These are phyloP conservation scores for Pandemis corylana DNA, from an alignment of 2,888 invertebrate species.

Conservation along the genomic window DNA sequence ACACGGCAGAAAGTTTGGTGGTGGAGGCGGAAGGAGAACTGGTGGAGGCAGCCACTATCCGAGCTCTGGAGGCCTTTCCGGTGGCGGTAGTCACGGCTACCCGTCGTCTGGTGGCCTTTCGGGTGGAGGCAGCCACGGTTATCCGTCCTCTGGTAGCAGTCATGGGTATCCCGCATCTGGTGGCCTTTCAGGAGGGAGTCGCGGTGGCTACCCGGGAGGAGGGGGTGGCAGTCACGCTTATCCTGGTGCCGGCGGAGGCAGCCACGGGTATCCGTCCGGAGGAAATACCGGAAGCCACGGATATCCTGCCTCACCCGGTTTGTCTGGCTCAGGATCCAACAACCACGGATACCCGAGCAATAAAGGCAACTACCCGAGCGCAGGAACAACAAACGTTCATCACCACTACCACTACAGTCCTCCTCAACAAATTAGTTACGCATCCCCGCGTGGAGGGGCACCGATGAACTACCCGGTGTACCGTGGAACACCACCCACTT, in stretches of 20 bases:
- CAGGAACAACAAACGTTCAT: slow-evolving; percentile 41
- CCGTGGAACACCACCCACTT: slow-evolving; percentile 45
- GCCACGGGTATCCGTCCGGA: slow-evolving; percentile 35
- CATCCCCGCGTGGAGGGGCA: slow-evolving; percentile 42
- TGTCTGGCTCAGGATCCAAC: slow-evolving; percentile 29
- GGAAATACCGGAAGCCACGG: slow-evolving; percentile 23
- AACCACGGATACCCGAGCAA: background rate
- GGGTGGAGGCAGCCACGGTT: slow-evolving; percentile 22
- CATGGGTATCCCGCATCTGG: slow-evolving; percentile 8
- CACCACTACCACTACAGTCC: slow-evolving; percentile 47
- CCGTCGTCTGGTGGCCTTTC: slow-evolving; percentile 40
- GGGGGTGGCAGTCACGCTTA: background rate
- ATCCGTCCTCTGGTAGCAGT: slow-evolving; percentile 38
- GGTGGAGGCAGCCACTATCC: slow-evolving; percentile 38
- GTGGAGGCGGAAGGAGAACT: slow-evolving; percentile 32
- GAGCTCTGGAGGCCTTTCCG: slow-evolving; percentile 33
- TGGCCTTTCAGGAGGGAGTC: slow-evolving; percentile 32
- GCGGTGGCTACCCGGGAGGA: slow-evolving; percentile 4
- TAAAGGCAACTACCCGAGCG: slow-evolving; percentile 13
- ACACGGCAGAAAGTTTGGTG: slow-evolving; percentile 39
- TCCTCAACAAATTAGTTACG: slow-evolving; percentile 46
- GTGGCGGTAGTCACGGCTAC: slow-evolving; percentile 40
- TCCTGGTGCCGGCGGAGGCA: slow-evolving; percentile 4
- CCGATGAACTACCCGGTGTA: slow-evolving; percentile 44
- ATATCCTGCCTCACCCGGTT: slow-evolving; percentile 40